Evolutionary conservation across 2,113 vertebrate species (phyloP), one percentile per base, ranked within the genome.

Genomic region (Ariopsis seemanni): DNA sequence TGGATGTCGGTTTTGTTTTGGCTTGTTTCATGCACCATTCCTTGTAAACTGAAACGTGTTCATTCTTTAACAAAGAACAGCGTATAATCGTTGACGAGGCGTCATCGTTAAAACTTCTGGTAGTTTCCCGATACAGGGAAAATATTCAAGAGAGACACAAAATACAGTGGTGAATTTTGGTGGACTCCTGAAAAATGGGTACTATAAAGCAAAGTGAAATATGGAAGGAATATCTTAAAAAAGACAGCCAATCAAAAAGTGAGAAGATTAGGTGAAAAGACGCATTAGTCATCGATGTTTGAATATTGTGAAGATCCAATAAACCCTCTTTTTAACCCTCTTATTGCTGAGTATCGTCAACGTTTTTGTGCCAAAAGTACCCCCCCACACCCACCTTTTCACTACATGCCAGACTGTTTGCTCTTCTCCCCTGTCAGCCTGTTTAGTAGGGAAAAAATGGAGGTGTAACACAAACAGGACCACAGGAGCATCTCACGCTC

Each of bases 381-480:
- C 20, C 42, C 42, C 4, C 3, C 42, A 42, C 42, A 42, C 42
- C 2, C 60, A 55, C 77, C n/a, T 69, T 57, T 80, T 34, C 27
- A 77, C 62, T 20, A 15, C 50, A 22, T 50, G 7, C 42, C 84
- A 77, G 55, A 63, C 17, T 65, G 84, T 55, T 53, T 27, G n/a
- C 69, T 86, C 9, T 65, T 34, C 17, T 74, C 22, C 63, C n/a
- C 79, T 48, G 55, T 27, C 80, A 83, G 80, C 42, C 57, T 75
- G 3, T 75, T 87, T 34, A 63, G 69, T 63, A 53, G 85, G 52
- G 9, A 42, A 55, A 77, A 57, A 58, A 10, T 53, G 75, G 74
- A 79, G 74, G 82, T 78, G 74, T 22, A 57, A 30, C 87, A 79
- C 65, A 65, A 84, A 79, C 82, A 88, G 87, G 72, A 81, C 53